These are phyloP conservation scores for Cygnus atratus DNA, from an alignment of 2,113 vertebrate genomes.

Conservation along the genomic window DNA sequence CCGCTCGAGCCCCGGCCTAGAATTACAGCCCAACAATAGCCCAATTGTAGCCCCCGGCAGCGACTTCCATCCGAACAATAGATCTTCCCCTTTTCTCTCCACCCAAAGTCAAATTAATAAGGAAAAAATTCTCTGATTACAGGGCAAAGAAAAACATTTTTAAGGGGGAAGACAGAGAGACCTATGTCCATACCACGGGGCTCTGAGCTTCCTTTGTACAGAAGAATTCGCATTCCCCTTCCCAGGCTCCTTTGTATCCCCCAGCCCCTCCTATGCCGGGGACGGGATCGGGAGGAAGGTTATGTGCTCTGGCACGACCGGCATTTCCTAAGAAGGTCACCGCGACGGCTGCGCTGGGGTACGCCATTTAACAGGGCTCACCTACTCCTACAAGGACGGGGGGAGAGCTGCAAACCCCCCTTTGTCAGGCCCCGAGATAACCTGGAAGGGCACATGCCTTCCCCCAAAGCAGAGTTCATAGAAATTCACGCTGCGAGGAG, in stretches of 20 bases:
- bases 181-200: neutral
- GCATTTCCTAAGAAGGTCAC: constrained; percentile 79
- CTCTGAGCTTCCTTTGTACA: constrained; percentile 8
- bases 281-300: constrained; percentile 51
- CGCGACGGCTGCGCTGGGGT: constrained; percentile 57
- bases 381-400: neutral
- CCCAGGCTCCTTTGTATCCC: constrained; percentile 24
- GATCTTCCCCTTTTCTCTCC: constrained; percentile 52
- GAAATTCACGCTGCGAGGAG: neutral
- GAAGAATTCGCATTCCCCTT: neutral
- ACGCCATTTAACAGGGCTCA: neutral
- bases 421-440: neutral
- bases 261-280: constrained; percentile 14
- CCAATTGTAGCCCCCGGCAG: constrained; percentile 41
- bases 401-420: neutral
- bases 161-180: constrained; percentile 36
- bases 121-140: constrained; percentile 54
- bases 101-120: constrained; percentile 59
- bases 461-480: fast-evolving
- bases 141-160: constrained; percentile 41
- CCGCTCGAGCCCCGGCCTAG: constrained; percentile 9
- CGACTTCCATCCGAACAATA: constrained; percentile 58
- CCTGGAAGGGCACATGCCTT: neutral
- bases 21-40: constrained; percentile 51
- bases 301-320: constrained; percentile 72